Evolutionary conservation across 2,113 vertebrate species (phyloP).

Genomic region (Pelecanus crispus): DNA sequence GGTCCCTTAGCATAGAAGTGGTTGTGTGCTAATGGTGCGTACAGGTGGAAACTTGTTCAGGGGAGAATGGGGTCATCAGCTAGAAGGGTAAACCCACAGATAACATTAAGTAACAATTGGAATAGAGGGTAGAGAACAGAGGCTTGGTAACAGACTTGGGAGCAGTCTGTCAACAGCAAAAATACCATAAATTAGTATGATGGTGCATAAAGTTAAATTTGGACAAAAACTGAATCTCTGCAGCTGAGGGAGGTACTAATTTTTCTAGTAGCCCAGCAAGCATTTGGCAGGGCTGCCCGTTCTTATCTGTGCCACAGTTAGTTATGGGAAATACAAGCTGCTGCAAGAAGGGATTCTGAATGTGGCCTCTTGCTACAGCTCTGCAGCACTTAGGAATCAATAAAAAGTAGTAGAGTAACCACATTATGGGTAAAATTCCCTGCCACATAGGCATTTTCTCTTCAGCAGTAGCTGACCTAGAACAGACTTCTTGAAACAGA

Average conservation of each 20-base stretch:
- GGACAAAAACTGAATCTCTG: background rate
- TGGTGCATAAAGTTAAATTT: background rate
- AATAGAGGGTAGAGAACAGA: background rate
- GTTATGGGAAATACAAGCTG: background rate
- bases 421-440: background rate
- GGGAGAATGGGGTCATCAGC: background rate
- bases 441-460: background rate
- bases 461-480: background rate
- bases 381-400: background rate
- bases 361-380: background rate
- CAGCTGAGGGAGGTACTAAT: background rate
- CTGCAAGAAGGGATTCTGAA: background rate
- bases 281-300: background rate
- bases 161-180: background rate
- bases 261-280: background rate
- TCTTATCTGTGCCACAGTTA: background rate
- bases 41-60: background rate
- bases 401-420: background rate
- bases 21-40: background rate
- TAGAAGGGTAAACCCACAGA: background rate
- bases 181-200: background rate
- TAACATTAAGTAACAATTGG: background rate
- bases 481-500: background rate
- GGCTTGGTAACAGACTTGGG: background rate
- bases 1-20: background rate